Percentiles rank a stretch among this genome's conserved stretches.
phyloP scores from a whole-genome alignment of 1,140 invertebrate species.

The Pseudomyrmex pallidus region DNA sequence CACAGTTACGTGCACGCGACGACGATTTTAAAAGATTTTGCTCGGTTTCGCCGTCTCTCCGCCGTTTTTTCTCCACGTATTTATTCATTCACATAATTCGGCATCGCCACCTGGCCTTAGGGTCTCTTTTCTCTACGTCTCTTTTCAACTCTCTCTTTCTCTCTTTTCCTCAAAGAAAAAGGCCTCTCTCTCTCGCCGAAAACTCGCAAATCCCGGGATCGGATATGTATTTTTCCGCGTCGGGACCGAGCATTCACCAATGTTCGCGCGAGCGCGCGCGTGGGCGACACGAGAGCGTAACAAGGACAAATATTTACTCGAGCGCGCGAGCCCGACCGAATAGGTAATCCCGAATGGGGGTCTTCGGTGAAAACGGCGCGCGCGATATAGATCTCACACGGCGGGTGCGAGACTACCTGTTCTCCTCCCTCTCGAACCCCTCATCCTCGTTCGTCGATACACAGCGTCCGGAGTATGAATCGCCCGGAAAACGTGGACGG shows the following conservation, averaged over 20 bases:
- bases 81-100: constrained; percentile 2
- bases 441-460: constrained; percentile 31
- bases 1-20: constrained; percentile 35
- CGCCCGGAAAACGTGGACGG: constrained; percentile 75
- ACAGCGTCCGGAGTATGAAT: constrained; percentile 55
- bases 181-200: neutral
- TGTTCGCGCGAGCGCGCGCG: constrained; percentile 19
- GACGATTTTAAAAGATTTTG: neutral
- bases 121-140: no score
- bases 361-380: constrained; percentile 50
- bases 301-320: constrained; percentile 77
- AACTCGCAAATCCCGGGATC: constrained; percentile 50
- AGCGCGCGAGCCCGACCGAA: constrained; percentile 44
- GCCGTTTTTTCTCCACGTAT: neutral
- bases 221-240: constrained; percentile 31
- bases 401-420: constrained; percentile 68
- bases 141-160: constrained; percentile 3
- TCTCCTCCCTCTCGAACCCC: neutral
- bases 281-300: constrained; percentile 64
- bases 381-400: constrained; percentile 73
- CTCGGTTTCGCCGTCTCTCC: neutral
- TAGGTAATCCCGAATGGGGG: constrained; percentile 42
- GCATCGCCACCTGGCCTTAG: neutral
- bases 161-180: neutral
- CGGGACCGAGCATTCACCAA: constrained; percentile 26